Percentiles rank a stretch among this genome's conserved stretches.
These are phyloP conservation scores for Bubo scandiacus DNA, from an alignment of 2,113 vertebrate genomes.

Conservation along the genomic window DNA sequence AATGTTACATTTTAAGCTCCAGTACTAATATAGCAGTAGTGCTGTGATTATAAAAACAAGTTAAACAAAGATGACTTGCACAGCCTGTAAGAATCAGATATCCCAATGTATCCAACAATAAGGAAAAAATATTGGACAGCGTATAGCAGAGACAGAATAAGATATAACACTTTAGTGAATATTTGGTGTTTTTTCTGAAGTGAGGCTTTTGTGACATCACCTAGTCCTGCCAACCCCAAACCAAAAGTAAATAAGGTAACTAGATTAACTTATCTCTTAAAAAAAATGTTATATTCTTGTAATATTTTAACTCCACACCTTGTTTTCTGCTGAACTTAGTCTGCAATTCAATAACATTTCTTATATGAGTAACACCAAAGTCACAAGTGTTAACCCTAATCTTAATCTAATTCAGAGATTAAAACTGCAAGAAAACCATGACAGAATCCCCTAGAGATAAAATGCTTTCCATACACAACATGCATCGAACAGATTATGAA, in stretches of 20 bases:
- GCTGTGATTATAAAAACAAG: not conserved
- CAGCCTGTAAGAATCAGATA: not conserved
- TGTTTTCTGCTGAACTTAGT: not conserved
- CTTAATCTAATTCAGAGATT: not conserved
- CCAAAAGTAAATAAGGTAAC: not conserved
- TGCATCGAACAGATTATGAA: not conserved
- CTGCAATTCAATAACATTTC: not conserved
- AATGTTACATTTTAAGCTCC: not conserved
- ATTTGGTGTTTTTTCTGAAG: not conserved
- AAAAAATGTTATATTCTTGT: not conserved
- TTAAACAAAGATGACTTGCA: not conserved
- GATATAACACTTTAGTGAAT: not conserved
- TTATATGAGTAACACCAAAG: not conserved
- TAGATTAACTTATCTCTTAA: not conserved
- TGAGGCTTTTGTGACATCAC: not conserved
- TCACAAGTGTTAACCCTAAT: not conserved
- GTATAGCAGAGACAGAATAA: not conserved
- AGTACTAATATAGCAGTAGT: not conserved
- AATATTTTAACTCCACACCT: not conserved
- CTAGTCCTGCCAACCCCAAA: not conserved
- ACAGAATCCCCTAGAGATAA: not conserved
- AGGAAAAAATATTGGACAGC: not conserved
- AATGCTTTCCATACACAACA: not conserved
- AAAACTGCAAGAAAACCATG: too few relatives aligned
- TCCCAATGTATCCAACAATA: not conserved